A percentile compares a stretch with the other conserved stretches of the same genome.
These are phyloP conservation scores for Mormoops blainvillei DNA, from an alignment of 2,113 vertebrate species.

Conservation along the genomic window DNA sequence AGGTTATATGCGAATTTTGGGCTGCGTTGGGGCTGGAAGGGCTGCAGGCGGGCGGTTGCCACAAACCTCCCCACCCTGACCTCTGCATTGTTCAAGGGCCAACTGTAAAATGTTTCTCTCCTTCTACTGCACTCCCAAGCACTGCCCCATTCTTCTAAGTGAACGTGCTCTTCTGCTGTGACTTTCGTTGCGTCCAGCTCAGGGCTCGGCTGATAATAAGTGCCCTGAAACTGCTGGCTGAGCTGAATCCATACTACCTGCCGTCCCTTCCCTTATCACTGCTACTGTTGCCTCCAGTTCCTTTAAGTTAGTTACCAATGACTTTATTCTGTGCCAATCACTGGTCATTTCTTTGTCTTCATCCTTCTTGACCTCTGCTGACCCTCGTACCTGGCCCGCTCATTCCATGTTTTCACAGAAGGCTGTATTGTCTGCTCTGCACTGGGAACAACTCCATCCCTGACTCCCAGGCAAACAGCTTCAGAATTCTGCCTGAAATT, in stretches of 20 bases:
- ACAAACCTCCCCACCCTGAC: background rate
- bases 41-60: background rate
- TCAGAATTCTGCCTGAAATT: slow-evolving; percentile 37
- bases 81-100: background rate
- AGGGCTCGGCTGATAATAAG: background rate
- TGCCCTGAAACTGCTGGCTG: background rate
- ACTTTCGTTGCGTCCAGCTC: background rate
- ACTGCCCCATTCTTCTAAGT: background rate
- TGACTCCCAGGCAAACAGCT: background rate
- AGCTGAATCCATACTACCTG: background rate
- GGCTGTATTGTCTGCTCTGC: background rate
- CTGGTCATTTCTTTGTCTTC: slow-evolving; percentile 46
- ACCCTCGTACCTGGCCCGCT: slow-evolving; percentile 34
- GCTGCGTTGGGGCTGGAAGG: background rate
- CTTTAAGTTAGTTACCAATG: background rate
- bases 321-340: background rate
- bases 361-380: background rate
- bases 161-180: background rate
- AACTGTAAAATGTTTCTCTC: background rate
- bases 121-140: background rate
- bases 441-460: slow-evolving; percentile 1
- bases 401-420: background rate
- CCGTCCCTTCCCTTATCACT: background rate
- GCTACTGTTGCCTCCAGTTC: background rate
- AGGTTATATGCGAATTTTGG: background rate